Evolutionary conservation across 2,888 invertebrate genomes (phyloP).

Genomic region (Diarsia rubi): DNA sequence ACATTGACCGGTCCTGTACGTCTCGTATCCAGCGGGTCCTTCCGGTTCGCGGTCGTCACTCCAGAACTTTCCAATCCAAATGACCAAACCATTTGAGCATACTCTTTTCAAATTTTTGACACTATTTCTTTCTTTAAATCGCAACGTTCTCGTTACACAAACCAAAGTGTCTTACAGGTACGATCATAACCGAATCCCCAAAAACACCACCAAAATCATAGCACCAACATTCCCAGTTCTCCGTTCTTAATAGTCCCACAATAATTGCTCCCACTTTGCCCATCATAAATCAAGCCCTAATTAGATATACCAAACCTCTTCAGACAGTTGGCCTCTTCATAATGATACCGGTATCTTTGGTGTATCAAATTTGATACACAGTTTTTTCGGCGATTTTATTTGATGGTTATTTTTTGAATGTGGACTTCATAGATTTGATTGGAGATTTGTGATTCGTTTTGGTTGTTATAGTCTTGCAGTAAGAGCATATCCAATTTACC

Average conservation of each 20-base stretch:
- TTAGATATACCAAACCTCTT: slow-evolving; percentile 76
- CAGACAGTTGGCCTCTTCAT: slow-evolving; percentile 68
- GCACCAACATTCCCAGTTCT: slow-evolving; percentile 47
- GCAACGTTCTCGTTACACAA: not conserved
- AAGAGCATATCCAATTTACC: slow-evolving; percentile 20
- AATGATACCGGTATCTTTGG: slow-evolving; percentile 70
- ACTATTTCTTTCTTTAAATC: no score
- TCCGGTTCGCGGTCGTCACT: no score
- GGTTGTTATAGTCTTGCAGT: slow-evolving; percentile 30
- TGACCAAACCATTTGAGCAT: no score
- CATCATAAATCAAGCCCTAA: slow-evolving; percentile 81
- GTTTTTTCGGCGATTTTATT: slow-evolving; percentile 65
- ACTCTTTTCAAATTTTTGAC: no score
- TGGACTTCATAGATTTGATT: slow-evolving; percentile 53
- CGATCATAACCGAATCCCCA: slow-evolving; percentile 21
- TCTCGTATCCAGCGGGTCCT: no score
- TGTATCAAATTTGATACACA: slow-evolving; percentile 61
- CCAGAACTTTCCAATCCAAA: no score
- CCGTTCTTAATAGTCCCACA: slow-evolving; percentile 73
- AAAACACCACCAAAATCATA: slow-evolving; percentile 40
- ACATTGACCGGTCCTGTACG: no score
- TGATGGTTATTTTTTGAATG: slow-evolving; percentile 55
- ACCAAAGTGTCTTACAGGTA: not conserved
- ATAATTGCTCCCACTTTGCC: slow-evolving; percentile 79
- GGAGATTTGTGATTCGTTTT: slow-evolving; percentile 53